A percentile compares a stretch with the other conserved stretches of the same genome.
Conservation (phyloP, 2,888 invertebrate species). For the Agrochola litura region DNA sequence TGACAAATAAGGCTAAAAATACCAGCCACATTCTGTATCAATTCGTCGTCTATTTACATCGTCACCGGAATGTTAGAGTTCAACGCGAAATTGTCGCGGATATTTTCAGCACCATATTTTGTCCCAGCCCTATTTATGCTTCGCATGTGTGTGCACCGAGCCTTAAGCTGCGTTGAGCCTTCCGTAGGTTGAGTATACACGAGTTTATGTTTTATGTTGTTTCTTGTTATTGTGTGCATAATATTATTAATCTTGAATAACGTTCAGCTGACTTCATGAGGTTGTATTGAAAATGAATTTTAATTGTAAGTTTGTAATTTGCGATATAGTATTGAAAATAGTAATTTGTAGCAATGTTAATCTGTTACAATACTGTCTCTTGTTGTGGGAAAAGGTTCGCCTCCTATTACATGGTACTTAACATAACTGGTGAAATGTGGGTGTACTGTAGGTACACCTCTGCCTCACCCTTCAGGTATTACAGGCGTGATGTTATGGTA, state of each 20-base stretch:
- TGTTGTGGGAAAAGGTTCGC: no score
- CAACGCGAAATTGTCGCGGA: background rate
- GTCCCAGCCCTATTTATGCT: conserved; percentile 23
- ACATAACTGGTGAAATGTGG: no score
- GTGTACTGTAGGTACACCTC: no score
- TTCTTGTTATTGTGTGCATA: background rate
- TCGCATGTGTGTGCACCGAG: conserved; percentile 24
- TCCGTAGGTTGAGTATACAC: conserved; percentile 1
- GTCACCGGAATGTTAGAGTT: background rate
- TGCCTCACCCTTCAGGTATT: no score
- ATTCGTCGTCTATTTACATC: conserved; percentile 27
- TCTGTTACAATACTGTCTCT: no score
- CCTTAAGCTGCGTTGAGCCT: conserved; percentile 36
- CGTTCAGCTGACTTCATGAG: background rate
- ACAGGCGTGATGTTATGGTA: no score
- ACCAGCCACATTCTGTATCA: background rate
- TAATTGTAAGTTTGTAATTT: background rate
- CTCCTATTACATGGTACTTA: no score
- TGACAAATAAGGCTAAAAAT: background rate
- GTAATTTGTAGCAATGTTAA: background rate
- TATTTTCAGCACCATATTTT: conserved; percentile 17
- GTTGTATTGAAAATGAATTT: background rate
- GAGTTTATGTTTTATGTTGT: conserved; percentile 17
- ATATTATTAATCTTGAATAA: conserved; percentile 2
- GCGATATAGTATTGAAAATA: background rate